A percentile compares a stretch with the other conserved stretches of the same genome.
Evolutionary conservation across 2,113 vertebrate genomes (phyloP).

Genomic region (Oncorhynchus mykiss): DNA sequence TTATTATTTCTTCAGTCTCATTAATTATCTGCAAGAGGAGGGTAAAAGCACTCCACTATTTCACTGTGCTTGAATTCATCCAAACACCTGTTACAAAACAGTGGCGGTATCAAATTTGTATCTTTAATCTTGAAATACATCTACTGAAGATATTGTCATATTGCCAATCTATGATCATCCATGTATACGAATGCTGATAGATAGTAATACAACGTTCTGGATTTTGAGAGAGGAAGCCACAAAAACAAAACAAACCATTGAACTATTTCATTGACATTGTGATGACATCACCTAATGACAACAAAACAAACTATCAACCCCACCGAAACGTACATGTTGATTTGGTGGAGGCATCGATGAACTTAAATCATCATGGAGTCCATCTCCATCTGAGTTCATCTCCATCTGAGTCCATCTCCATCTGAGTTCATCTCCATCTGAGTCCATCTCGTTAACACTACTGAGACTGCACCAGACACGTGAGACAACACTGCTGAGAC

Average conservation of each 20-base stretch:
- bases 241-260: too few relatives aligned
- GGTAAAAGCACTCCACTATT: too few relatives aligned
- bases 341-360: too few relatives aligned
- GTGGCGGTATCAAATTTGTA: not conserved
- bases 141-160: not conserved
- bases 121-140: not conserved
- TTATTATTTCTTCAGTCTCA: too few relatives aligned
- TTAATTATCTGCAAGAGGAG: too few relatives aligned
- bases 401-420: not conserved
- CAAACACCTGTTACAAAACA: not conserved
- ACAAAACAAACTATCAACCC: too few relatives aligned
- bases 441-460: constrained; percentile 24
- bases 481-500: too few relatives aligned
- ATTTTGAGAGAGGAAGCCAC: not conserved
- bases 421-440: too few relatives aligned
- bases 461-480: not conserved
- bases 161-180: not conserved
- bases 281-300: too few relatives aligned
- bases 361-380: too few relatives aligned
- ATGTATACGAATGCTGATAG: not conserved
- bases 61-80: not conserved
- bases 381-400: constrained; percentile 15
- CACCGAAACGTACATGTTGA: too few relatives aligned
- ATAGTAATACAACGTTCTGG: not conserved
- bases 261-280: too few relatives aligned